These are phyloP conservation scores for Platysteira castanea DNA, from an alignment of 2,113 vertebrate species.

Conservation along the genomic window DNA sequence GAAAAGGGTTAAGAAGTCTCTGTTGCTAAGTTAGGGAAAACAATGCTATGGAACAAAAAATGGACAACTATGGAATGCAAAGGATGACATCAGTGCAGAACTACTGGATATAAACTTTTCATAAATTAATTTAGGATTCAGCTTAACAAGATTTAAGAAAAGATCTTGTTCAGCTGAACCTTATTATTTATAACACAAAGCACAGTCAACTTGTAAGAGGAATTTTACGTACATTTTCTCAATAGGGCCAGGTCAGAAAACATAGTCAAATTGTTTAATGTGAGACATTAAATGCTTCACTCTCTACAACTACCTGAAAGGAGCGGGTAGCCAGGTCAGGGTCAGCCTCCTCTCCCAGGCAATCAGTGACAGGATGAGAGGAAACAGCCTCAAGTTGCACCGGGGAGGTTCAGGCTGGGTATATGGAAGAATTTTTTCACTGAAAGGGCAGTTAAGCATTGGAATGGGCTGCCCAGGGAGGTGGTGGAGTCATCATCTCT, in stretches of 20 bases:
- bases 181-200: background rate
- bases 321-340: background rate
- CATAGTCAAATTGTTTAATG: background rate
- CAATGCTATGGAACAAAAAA: background rate
- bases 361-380: background rate
- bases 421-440: background rate
- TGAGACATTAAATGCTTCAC: background rate
- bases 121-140: background rate
- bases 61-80: background rate
- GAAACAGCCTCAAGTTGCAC: background rate
- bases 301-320: background rate
- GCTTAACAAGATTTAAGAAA: background rate
- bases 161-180: background rate
- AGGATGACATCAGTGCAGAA: background rate
- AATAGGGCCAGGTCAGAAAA: background rate
- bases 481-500: background rate
- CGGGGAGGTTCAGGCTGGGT: background rate
- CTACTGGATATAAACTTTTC: background rate
- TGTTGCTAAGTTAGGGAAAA: background rate
- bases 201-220: background rate
- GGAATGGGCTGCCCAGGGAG: background rate
- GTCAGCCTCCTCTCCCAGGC: background rate
- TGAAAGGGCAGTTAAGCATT: background rate
- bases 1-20: background rate
- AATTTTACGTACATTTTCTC: background rate